Conservation (phyloP, 2,797 vertebrate genomes). For the Lindbergichthys nudifrons region DNA sequence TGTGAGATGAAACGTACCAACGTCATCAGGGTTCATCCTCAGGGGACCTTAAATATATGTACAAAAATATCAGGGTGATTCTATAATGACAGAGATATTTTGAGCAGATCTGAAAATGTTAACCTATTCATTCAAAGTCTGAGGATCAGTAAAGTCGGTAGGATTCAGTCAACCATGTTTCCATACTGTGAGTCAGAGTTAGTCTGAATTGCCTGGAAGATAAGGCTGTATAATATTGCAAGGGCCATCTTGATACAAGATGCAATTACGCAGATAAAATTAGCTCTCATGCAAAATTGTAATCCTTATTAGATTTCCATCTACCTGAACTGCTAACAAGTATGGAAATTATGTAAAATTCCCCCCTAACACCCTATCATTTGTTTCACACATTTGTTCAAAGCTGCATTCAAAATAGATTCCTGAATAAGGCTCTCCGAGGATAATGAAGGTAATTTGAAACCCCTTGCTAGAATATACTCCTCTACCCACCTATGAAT, state of each 20-base stretch:
- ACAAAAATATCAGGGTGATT: neutral
- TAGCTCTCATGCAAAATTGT: slow-evolving; percentile 40
- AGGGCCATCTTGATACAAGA: neutral
- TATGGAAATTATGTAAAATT: slow-evolving; percentile 47
- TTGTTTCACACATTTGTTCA: slow-evolving; percentile 48
- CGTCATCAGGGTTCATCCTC: neutral
- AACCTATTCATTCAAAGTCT: too few relatives aligned
- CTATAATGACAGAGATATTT: neutral
- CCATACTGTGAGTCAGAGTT: too few relatives aligned
- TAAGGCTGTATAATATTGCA: neutral
- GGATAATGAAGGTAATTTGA: slow-evolving; percentile 63
- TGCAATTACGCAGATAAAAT: slow-evolving; percentile 30
- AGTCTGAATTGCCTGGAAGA: slow-evolving; percentile 15
- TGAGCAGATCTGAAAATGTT: neutral
- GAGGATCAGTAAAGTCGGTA: too few relatives aligned
- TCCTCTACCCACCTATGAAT: slow-evolving; percentile 39
- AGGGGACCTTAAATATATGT: neutral
- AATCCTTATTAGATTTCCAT: slow-evolving; percentile 44
- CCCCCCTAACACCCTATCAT: slow-evolving; percentile 28
- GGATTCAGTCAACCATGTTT: too few relatives aligned
- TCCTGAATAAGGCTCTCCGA: slow-evolving; percentile 54
- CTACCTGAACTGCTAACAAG: slow-evolving; percentile 55
- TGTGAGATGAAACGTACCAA: too few relatives aligned
- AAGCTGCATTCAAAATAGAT: slow-evolving; percentile 51
- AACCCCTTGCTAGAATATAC: slow-evolving; percentile 31